Base-by-base conservation (phyloP, 2,888 invertebrate genomes). In the Elysia crispata region DNA sequence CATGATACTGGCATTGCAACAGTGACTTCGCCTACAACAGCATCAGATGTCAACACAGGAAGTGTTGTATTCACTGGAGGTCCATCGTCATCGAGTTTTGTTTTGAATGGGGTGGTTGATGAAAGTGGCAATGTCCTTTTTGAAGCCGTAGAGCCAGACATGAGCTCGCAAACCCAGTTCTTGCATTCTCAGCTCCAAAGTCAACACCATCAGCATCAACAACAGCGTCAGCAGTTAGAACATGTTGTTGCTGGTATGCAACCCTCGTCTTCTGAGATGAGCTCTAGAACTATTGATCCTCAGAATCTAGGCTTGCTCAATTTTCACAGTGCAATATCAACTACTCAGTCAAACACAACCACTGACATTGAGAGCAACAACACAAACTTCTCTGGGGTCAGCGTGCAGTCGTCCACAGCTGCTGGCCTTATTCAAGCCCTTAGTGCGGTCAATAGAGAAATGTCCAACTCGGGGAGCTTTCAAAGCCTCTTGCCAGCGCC, bases 401-500 rank as follows among this genome's bases (percentile, higher is more conserved):
- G 41, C 41, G 60, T 49, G 54, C 69, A n/a, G 72, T 73, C 18
- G 72, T 64, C n/a, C 25, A 50, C 25, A 5, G 5, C 60, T 15
- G n/a, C 60, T 3, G 54, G 73, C 15, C 73, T 78, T 15, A 78
- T 78, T 11, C 78, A 78, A 50, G 78, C 78, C 20, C 41, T 78
- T 20, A 73, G 78, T n/a, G 78, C 73, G 5, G 78, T 73, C 28
- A 73, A 64, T 1, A 72, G 78, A 23, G 33, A 73, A 20, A 73
- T 73, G 8, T 72, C 73, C n/a, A 73, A 72, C 30, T 70, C 64
- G 13, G 64, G 72, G 60, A 78, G n/a, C n/a, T 77, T 77, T 25
- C 41, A 33, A 0, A 49, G 28, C n/a, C 72, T 77, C 28, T 50
- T 77, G 1, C 49, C 70, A 5, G 33, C 77, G 6, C 62, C 77